Evolutionary conservation across 2,797 vertebrate genomes (phyloP), one percentile per base, ranked within the genome.

Genomic region (Leptodactylus fallax): DNA sequence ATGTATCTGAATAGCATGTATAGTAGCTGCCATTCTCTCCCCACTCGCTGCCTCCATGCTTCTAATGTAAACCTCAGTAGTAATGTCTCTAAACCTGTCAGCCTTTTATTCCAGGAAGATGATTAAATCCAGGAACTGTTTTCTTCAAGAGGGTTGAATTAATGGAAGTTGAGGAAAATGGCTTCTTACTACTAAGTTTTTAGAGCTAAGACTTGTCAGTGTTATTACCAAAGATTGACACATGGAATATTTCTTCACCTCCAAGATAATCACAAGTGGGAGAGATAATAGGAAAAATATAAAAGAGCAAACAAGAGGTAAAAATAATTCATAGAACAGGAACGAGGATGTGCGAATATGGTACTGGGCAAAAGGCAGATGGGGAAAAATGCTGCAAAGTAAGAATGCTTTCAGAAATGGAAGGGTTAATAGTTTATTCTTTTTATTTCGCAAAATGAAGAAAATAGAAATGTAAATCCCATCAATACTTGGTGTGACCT

Each of bases 91-190:
- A 79, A 67, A 78, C 17, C 74, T 67, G 74, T 65, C 60, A 55
- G 47, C 36, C 27, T 71, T 74, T 79, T 58, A 69, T 79, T 79
- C 53, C 27, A 58, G 49, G 63, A 56, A 65, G 25, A 67, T 69
- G 61, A 86, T 79, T 69, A 79, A 86, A 79, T 69, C 27, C 27
- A 47, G 74, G 74, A 85, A 63, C 23, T 21, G 19, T 80, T 27
- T 21, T 36, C 36, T 36, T 56, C 77, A 79, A 19, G 27, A 45
- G 36, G 67, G 27, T 49, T 21, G 7, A 47, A 19, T 74, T 74
- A 74, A 74, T 21, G 17, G 0, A 25, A 3, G 65, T 27, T 27
- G 14, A 36, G 67, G 71, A 51, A 74, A 3, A 13, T 36, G 9
- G 17, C 45, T 74, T 74, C 45, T 49, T n/a, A 49, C 17, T 74